Evolutionary conservation across 2,797 vertebrate species (phyloP).

Genomic region (Philypnodon macrostomus): DNA sequence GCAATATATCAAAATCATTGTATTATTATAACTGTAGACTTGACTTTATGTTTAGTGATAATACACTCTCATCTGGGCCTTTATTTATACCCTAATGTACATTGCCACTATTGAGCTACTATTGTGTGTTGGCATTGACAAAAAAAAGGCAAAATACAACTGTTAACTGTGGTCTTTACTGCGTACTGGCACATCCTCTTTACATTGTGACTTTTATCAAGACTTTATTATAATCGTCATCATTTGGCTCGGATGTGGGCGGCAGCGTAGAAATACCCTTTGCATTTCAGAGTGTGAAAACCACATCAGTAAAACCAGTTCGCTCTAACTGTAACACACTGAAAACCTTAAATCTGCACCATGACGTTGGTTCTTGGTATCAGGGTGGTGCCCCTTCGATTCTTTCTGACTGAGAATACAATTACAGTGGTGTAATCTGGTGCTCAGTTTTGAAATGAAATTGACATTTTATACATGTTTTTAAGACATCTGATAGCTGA

Average conservation of each 20-base stretch:
- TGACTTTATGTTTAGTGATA: too few species aligned
- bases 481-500: slow-evolving; percentile 38
- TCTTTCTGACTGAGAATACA: too few species aligned
- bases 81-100: too few species aligned
- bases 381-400: slow-evolving; percentile 49
- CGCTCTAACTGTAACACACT: slow-evolving; percentile 52
- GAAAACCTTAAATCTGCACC: slow-evolving; percentile 57
- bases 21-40: too few species aligned
- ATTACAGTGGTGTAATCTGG: slow-evolving; percentile 7
- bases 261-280: slow-evolving; percentile 57
- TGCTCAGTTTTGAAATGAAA: slow-evolving; percentile 1
- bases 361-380: slow-evolving; percentile 56
- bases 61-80: too few species aligned
- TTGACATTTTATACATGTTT: slow-evolving; percentile 7
- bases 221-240: slow-evolving; percentile 36
- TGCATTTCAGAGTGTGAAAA: slow-evolving; percentile 53
- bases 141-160: too few species aligned
- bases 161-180: too few species aligned
- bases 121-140: too few species aligned
- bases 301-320: slow-evolving; percentile 65
- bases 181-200: too few species aligned
- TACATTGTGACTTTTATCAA: too few species aligned
- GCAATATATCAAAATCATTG: too few species aligned
- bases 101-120: too few species aligned
- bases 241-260: slow-evolving; percentile 48